Evolutionary conservation across 2,888 invertebrate genomes (phyloP).

Genomic region (Colletes collaris): DNA sequence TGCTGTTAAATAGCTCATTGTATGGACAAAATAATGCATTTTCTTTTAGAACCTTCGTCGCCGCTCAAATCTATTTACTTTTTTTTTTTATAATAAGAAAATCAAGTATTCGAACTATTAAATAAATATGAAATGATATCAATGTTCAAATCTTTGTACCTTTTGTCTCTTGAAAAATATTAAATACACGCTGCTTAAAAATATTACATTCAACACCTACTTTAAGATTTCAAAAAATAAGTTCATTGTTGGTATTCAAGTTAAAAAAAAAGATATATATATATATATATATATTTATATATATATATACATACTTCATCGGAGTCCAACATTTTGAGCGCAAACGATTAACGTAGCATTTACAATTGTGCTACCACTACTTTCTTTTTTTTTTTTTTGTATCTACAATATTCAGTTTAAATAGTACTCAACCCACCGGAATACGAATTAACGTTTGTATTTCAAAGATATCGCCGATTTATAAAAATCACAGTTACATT

Average conservation of each 20-base stretch:
- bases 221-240: slow-evolving; percentile 38
- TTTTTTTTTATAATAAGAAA: background rate
- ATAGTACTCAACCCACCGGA: slow-evolving; percentile 45
- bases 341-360: slow-evolving; percentile 16
- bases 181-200: slow-evolving; percentile 27
- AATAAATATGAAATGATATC: slow-evolving; percentile 40
- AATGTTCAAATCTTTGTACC: slow-evolving; percentile 39
- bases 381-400: background rate
- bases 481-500: slow-evolving; percentile 50
- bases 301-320: slow-evolving; percentile 1
- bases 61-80: slow-evolving; percentile 40
- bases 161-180: slow-evolving; percentile 19
- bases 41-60: slow-evolving; percentile 60
- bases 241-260: slow-evolving; percentile 20
- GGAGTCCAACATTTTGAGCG: slow-evolving; percentile 39
- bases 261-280: slow-evolving; percentile 6
- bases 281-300: slow-evolving; percentile 5
- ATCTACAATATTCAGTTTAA: slow-evolving; percentile 14
- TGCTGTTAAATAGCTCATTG: slow-evolving; percentile 48
- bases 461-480: slow-evolving; percentile 37
- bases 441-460: slow-evolving; percentile 31
- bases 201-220: slow-evolving; percentile 27
- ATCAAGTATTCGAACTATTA: slow-evolving; percentile 8
- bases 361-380: slow-evolving; percentile 5
- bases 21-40: slow-evolving; percentile 59